phyloP scores from a whole-genome alignment of 2,113 vertebrate genomes.

The Phyllopteryx taeniolatus region DNA sequence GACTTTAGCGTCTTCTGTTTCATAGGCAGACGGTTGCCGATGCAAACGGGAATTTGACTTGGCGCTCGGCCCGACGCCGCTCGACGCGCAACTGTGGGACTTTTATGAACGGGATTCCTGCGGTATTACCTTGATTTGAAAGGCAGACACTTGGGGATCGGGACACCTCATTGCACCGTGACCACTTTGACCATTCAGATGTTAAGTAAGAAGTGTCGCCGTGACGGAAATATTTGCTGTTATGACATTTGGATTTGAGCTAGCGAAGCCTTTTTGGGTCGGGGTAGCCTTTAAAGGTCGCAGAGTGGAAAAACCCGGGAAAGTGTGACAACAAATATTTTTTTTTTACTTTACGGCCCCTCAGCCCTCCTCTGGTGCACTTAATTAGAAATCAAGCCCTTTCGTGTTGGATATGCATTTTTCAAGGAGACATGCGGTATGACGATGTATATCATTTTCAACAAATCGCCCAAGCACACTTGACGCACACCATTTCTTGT shows the following conservation, averaged over 20 bases:
- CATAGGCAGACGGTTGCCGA: slow-evolving; percentile 42
- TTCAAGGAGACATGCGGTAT: too few relatives aligned
- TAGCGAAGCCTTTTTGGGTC: not conserved
- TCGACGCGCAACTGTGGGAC: slow-evolving; percentile 48
- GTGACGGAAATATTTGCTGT: not conserved
- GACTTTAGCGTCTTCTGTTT: slow-evolving; percentile 60
- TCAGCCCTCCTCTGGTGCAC: not conserved
- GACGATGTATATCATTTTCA: too few relatives aligned
- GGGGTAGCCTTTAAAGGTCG: not conserved
- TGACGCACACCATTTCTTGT: too few relatives aligned
- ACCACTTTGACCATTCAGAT: not conserved
- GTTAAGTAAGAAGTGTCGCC: not conserved
- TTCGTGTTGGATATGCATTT: too few relatives aligned
- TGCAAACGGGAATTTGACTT: slow-evolving; percentile 65
- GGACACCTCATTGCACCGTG: not conserved
- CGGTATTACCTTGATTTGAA: slow-evolving; percentile 30
- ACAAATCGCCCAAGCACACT: too few relatives aligned
- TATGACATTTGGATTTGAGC: not conserved
- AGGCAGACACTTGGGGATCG: slow-evolving; percentile 13
- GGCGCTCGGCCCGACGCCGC: slow-evolving; percentile 44
- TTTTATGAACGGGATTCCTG: slow-evolving; percentile 53
- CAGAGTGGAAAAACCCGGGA: not conserved
- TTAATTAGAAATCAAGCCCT: too few relatives aligned
- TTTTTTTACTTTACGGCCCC: too few relatives aligned
- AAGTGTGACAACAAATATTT: not conserved